Evolutionary conservation across 2,888 invertebrate genomes (phyloP).

Genomic region (Calameuta idolon): DNA sequence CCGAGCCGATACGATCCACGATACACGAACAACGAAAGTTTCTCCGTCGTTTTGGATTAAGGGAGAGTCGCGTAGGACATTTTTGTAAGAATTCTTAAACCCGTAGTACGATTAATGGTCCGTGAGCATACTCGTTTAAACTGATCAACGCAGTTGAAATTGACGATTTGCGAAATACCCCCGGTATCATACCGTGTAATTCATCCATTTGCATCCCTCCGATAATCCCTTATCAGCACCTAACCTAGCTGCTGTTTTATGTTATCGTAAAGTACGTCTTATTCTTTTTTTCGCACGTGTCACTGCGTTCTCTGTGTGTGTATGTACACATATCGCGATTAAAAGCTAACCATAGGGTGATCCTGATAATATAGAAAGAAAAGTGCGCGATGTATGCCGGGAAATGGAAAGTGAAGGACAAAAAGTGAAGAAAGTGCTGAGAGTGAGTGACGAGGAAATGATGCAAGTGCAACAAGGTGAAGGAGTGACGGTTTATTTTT

Average conservation of each 20-base stretch:
- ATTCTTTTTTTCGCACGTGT: not conserved
- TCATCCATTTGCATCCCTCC: not conserved
- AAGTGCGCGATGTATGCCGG: constrained; percentile 3
- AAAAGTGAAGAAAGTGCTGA: not conserved
- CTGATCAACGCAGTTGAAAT: not conserved
- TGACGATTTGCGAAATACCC: not conserved
- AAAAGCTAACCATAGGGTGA: not conserved
- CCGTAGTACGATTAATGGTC: not conserved
- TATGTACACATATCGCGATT: constrained; percentile 23
- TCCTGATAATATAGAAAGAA: not conserved
- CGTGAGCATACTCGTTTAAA: not conserved
- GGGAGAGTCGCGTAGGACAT: not conserved
- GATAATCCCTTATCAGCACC: not conserved
- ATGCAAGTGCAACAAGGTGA: constrained; percentile 1
- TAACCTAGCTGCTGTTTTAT: not conserved
- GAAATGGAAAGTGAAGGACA: constrained; percentile 9
- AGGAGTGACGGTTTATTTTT: constrained; percentile 1
- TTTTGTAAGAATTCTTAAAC: not conserved
- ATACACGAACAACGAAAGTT: constrained; percentile 18
- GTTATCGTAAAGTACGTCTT: not conserved
- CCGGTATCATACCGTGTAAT: not conserved
- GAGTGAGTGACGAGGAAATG: not conserved
- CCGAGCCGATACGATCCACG: constrained; percentile 31
- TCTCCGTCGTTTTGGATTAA: not conserved
- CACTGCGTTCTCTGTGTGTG: constrained; percentile 5